Conservation (phyloP, 1,140 invertebrate species). For the Polypedilum vanderplanki region DNA sequence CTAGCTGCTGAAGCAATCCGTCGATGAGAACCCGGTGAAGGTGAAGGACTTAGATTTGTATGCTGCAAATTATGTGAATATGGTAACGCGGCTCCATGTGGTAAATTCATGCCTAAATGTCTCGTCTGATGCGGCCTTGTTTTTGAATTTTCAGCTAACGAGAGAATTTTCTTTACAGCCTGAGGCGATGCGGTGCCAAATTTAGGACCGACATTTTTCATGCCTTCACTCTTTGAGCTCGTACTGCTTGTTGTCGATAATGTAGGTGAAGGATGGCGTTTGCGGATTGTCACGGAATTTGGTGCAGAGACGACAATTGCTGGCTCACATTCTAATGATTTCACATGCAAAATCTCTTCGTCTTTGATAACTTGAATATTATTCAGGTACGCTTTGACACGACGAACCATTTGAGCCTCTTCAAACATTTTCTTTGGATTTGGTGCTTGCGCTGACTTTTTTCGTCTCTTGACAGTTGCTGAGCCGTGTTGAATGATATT, state of each 20-base stretch:
- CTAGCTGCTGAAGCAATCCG: constrained; percentile 54
- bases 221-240: constrained; percentile 77
- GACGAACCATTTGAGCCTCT: constrained; percentile 94
- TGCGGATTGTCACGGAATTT: constrained; percentile 49
- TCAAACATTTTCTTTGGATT: constrained; percentile 99
- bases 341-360: constrained; percentile 78
- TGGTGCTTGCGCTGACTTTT: constrained; percentile 83
- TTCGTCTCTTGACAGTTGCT: constrained; percentile 82
- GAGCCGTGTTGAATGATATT: constrained; percentile 48
- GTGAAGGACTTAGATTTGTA: constrained; percentile 31
- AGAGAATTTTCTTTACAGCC: constrained; percentile 85
- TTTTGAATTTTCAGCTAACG: constrained; percentile 79
- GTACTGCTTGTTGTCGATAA: constrained; percentile 83
- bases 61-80: constrained; percentile 32
- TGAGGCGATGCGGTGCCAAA: constrained; percentile 91
- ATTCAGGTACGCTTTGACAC: constrained; percentile 91
- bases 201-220: constrained; percentile 52
- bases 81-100: constrained; percentile 45
- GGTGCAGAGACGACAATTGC: constrained; percentile 44
- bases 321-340: constrained; percentile 87
- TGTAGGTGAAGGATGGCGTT: constrained; percentile 77
- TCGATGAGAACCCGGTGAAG: constrained; percentile 59
- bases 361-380: constrained; percentile 81
- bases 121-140: constrained; percentile 77
- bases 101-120: constrained; percentile 47